Conservation (phyloP, 1,140 invertebrate species). For the Chelonus insularis region DNA sequence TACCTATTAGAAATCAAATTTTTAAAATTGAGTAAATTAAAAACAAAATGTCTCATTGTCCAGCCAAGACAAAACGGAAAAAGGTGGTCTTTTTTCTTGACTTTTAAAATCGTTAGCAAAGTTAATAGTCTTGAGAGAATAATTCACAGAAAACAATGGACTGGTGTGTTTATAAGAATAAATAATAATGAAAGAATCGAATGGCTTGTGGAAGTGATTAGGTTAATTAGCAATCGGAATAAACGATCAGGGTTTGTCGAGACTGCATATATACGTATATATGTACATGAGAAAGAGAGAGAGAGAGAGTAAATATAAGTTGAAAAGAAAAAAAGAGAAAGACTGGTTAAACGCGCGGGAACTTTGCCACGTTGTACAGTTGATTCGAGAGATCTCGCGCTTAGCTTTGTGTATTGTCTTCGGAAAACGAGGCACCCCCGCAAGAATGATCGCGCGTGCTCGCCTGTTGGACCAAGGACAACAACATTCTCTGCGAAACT, state of each 20-base stretch:
- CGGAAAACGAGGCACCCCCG: conserved; percentile 29
- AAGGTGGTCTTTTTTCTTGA: too few relatives aligned
- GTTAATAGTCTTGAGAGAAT: too few relatives aligned
- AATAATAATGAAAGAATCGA: not conserved
- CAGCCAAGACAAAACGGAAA: too few relatives aligned
- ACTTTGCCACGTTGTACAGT: conserved; percentile 11
- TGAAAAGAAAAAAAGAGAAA: not conserved
- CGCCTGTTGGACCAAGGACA: conserved; percentile 50
- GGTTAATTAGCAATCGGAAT: conserved; percentile 12
- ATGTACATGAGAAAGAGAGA: not conserved
- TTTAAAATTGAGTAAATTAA: too few relatives aligned
- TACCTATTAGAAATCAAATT: too few relatives aligned
- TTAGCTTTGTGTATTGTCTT: conserved; percentile 36
- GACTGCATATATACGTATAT: too few relatives aligned
- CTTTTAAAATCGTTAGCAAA: too few relatives aligned
- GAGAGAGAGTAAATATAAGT: not conserved
- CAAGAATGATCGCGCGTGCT: conserved; percentile 41
- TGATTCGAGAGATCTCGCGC: conserved; percentile 1
- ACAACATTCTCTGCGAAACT: conserved; percentile 57
- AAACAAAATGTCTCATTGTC: too few relatives aligned
- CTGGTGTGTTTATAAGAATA: too few relatives aligned
- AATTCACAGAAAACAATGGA: too few relatives aligned
- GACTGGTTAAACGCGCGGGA: conserved; percentile 8
- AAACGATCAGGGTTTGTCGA: conserved; percentile 5
- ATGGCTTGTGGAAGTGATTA: conserved; percentile 1